A percentile compares a stretch with the other conserved stretches of the same genome.
Conservation (phyloP, 2,797 vertebrate genomes). For the Atherinosoma microstoma region DNA sequence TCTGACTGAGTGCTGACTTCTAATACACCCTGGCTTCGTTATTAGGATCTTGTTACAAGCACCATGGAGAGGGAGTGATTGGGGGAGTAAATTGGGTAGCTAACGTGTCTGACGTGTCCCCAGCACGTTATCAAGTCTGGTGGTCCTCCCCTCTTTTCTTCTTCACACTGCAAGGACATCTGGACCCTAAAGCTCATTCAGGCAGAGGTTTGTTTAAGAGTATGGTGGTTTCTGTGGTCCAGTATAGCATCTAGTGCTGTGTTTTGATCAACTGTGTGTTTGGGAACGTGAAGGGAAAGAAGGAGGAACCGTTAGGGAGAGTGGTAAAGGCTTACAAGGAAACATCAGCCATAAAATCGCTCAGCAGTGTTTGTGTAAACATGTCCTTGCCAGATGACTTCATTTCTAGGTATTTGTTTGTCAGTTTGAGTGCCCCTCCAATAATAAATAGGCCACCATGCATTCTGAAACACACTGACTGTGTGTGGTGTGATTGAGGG, state of each 20-base stretch:
- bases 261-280: conserved; percentile 76
- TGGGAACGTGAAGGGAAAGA: conserved; percentile 62
- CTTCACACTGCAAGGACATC: conserved; percentile 61
- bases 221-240: conserved; percentile 69
- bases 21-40: conserved; percentile 76
- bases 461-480: conserved; percentile 73
- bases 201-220: conserved; percentile 66
- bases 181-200: conserved; percentile 60
- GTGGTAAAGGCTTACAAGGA: conserved; percentile 66
- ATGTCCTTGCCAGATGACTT: conserved; percentile 78
- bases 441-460: conserved; percentile 85
- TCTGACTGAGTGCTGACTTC: conserved; percentile 63
- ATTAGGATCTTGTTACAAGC: conserved; percentile 80
- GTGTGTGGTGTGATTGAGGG: conserved; percentile 63
- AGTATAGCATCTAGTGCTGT: conserved; percentile 52
- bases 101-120: conserved; percentile 77
- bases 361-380: conserved; percentile 83
- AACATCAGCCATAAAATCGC: conserved; percentile 81
- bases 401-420: conserved; percentile 84
- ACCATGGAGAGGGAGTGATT: conserved; percentile 56
- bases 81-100: conserved; percentile 66
- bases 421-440: conserved; percentile 80
- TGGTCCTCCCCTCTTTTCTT: conserved; percentile 72
- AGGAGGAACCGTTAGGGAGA: conserved; percentile 60
- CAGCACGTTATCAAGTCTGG: conserved; percentile 77